Evolutionary conservation across 2,888 invertebrate genomes (phyloP), one percentile per base, ranked within the genome.

Genomic region (Drosophila austrosaltans): DNA sequence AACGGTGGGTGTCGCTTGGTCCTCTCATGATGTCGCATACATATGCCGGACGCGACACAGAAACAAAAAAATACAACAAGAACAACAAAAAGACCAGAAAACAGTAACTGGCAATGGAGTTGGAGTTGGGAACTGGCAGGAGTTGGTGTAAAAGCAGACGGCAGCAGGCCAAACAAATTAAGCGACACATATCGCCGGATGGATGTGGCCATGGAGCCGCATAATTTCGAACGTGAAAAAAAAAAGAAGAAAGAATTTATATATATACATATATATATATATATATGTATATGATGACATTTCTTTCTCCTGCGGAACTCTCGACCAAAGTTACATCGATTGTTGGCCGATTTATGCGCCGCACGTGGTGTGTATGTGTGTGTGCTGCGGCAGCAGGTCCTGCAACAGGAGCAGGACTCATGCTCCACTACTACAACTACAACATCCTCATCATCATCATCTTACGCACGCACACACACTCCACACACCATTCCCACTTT

Each of bases 151-250:
- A 57, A 56, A 63, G 28, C 60, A 53, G 57, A 53, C 53, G 44
- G 79, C 74, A 48, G 66, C 63, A 76, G 84, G 75, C 64, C 85
- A 89, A 91, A 83, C 91, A 91, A 91, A 91, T 91, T 91, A 91
- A 91, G 86, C 81, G 82, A 67, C 75, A 73, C 74, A 87, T 75
- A 83, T 76, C 79, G 73, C 63, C 63, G 62, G 53, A 61, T 74
- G 64, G 53, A 39, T 44, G 58, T 53, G 39, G 66, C 69, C 69
- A 70, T 68, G 70, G 65, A 72, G 79, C 63, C 69, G 71, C 68
- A 78, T 66, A 64, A 66, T 69, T 79, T 72, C 44, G 68, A 64
- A 71, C 69, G 77, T 72, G 79, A 56, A 69, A 80, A 72, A 80
- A 72, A 89, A 89, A 22, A 22, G 22, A 82, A 72, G 85, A 89